A percentile compares a stretch with the other conserved stretches of the same genome.
phyloP scores from a whole-genome alignment of 92 coral and sea anemone species.

The Zoanthus solanderi region DNA sequence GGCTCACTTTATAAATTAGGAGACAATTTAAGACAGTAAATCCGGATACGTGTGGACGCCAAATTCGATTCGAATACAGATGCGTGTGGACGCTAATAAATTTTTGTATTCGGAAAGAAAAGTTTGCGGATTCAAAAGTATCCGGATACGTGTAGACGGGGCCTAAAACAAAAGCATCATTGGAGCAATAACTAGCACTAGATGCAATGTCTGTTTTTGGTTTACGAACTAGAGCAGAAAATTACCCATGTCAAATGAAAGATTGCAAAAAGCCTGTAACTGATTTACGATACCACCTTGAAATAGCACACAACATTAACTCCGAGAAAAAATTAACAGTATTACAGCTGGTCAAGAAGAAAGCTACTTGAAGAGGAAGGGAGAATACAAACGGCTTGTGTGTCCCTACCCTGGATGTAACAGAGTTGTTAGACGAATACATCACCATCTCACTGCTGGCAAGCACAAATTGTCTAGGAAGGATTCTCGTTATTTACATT shows the following conservation, averaged over 20 bases:
- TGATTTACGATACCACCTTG: slow-evolving; percentile 4
- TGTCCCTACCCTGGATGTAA: slow-evolving; percentile 55
- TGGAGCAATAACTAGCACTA: slow-evolving; percentile 25
- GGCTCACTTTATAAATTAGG: no score
- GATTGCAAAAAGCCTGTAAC: background rate
- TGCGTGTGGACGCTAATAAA: no score
- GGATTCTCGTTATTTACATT: slow-evolving; percentile 34
- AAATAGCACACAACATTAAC: background rate
- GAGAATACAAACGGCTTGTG: slow-evolving; percentile 37
- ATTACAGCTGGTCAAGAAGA: slow-evolving; percentile 2
- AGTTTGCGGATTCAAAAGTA: no score
- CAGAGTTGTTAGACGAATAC: slow-evolving; percentile 33
- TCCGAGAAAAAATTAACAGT: background rate
- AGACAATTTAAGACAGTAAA: no score
- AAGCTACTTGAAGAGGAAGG: background rate
- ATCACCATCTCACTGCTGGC: slow-evolving; percentile 43
- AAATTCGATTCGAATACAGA: no score
- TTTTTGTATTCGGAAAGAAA: no score
- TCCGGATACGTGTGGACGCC: no score
- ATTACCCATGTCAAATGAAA: slow-evolving; percentile 23
- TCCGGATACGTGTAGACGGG: no score
- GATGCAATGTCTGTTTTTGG: slow-evolving; percentile 43
- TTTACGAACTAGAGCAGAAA: slow-evolving; percentile 23
- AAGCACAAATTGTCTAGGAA: slow-evolving; percentile 41
- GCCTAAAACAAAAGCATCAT: background rate